Evolutionary conservation across 2,888 invertebrate species (phyloP).

Genomic region (Leptinotarsa peninsularis): DNA sequence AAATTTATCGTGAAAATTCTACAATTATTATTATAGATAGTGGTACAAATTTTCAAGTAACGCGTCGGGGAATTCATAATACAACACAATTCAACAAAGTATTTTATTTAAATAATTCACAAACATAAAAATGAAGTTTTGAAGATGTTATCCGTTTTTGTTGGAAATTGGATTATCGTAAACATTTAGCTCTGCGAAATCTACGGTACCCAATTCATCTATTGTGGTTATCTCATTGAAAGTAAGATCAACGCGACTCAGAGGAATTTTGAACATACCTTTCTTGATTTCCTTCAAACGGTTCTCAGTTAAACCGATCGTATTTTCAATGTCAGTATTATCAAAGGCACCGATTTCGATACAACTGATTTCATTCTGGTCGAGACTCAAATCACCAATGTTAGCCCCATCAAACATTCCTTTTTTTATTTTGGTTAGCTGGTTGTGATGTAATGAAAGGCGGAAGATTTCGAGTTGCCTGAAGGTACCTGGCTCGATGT

Average conservation of each 20-base stretch:
- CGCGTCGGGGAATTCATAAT: too few relatives aligned
- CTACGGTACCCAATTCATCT: not conserved
- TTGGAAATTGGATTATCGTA: too few relatives aligned
- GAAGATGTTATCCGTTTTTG: too few relatives aligned
- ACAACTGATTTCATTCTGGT: slow-evolving; percentile 11
- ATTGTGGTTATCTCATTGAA: not conserved
- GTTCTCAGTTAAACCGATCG: slow-evolving; percentile 10
- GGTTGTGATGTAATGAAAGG: slow-evolving; percentile 2
- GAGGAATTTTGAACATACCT: not conserved
- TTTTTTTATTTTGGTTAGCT: slow-evolving; percentile 9
- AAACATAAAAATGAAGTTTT: too few relatives aligned
- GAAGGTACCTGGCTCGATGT: slow-evolving; percentile 12
- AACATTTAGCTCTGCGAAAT: too few relatives aligned
- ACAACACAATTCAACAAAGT: too few relatives aligned
- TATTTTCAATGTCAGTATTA: not conserved
- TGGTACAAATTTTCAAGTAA: too few relatives aligned
- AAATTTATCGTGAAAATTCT: too few relatives aligned
- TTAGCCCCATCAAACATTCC: not conserved
- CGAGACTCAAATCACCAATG: slow-evolving; percentile 4
- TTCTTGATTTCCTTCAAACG: slow-evolving; percentile 12
- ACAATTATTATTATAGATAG: too few relatives aligned
- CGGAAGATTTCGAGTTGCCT: not conserved
- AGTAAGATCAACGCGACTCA: not conserved
- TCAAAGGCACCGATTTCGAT: slow-evolving; percentile 26
- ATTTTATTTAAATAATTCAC: too few relatives aligned